phyloP scores from a whole-genome alignment of 30 jellyfish, hydroid and myxozoan genomes.

The Aurelia aurita complex sp. Pacific region DNA sequence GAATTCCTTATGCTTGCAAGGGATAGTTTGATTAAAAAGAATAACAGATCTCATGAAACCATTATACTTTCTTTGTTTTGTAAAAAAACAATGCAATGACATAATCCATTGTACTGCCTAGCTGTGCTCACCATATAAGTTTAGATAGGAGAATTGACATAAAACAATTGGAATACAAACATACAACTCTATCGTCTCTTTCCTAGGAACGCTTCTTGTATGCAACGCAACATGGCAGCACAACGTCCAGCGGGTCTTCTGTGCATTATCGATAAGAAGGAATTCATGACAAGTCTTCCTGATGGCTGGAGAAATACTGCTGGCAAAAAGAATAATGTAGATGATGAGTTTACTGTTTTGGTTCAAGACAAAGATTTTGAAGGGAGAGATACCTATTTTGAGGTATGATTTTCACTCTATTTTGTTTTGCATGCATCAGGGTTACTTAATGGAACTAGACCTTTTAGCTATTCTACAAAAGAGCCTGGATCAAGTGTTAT shows the following conservation, averaged over 20 bases:
- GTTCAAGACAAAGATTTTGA: conserved; percentile 56
- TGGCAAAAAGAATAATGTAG: conserved; percentile 52
- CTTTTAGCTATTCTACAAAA: too few species aligned
- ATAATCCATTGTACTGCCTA: too few species aligned
- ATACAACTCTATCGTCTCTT: too few species aligned
- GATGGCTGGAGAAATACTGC: conserved; percentile 41
- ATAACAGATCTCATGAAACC: too few species aligned
- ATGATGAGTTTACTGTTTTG: conserved; percentile 75
- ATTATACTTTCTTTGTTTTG: too few species aligned
- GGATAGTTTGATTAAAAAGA: too few species aligned
- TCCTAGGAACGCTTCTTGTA: too few species aligned
- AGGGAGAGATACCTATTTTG: conserved; percentile 65
- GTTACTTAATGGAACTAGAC: too few species aligned
- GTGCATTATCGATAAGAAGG: background rate
- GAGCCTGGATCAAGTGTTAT: too few species aligned
- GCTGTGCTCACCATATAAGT: too few species aligned
- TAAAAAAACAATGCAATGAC: too few species aligned
- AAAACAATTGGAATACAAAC: background rate
- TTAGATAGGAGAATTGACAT: background rate
- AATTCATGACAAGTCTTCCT: background rate
- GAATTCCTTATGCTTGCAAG: too few species aligned
- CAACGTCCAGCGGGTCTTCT: background rate
- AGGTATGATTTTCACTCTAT: conserved; percentile 18
- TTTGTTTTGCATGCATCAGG: background rate
- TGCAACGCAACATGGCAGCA: background rate